Conservation (phyloP, 2,113 vertebrate species). For the Zosterops hypoxanthus region DNA sequence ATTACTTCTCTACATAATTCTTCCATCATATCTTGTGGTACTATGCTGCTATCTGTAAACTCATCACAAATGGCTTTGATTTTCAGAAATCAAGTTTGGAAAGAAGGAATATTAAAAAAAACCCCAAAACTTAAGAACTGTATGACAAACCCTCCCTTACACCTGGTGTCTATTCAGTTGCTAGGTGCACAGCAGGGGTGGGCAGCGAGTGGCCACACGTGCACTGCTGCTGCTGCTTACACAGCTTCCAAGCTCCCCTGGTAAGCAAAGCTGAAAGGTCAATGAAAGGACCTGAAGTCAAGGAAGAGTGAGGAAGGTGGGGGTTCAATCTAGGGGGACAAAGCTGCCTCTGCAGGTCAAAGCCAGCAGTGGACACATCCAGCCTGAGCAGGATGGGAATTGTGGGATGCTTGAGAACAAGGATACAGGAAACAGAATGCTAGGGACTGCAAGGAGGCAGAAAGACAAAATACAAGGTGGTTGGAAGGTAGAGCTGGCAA, state of each 20-base stretch:
- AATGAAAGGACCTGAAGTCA: not conserved
- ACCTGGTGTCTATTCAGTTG: not conserved
- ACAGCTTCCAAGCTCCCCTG: not conserved
- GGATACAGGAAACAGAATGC: not conserved
- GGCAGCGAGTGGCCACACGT: rapidly evolving
- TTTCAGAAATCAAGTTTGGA: not conserved
- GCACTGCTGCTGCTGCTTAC: not conserved
- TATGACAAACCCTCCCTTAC: rapidly evolving
- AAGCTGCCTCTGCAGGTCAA: not conserved
- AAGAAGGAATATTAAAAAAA: not conserved
- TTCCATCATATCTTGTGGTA: not conserved
- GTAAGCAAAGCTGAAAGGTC: not conserved
- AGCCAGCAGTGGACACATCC: not conserved
- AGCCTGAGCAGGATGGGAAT: not conserved
- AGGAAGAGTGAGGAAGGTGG: not conserved
- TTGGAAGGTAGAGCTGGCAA: not conserved
- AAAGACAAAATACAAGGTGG: not conserved
- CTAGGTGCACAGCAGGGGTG: not conserved
- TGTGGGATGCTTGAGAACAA: rapidly evolving
- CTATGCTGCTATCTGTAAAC: not conserved
- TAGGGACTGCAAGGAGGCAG: not conserved
- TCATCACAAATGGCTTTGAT: not conserved
- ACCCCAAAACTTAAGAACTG: not conserved
- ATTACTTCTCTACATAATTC: not conserved
- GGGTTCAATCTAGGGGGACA: not conserved